phyloP scores from a whole-genome alignment of 2,113 vertebrate species.

The Monarcha castaneiventris region DNA sequence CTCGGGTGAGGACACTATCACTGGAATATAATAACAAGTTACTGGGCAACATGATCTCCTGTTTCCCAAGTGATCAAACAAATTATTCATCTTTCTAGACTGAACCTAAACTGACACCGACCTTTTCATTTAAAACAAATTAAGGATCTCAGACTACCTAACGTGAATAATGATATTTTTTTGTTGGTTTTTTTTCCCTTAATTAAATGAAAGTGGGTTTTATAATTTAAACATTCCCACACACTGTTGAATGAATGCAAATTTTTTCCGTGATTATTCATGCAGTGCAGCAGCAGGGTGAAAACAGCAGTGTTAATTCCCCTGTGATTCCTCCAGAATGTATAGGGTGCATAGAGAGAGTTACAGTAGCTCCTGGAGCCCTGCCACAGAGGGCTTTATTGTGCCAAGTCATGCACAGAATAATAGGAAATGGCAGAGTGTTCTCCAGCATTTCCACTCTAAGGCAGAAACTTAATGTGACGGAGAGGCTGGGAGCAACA shows the following conservation, averaged over 20 bases:
- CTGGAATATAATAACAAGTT: constrained; percentile 8
- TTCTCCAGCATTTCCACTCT: background rate
- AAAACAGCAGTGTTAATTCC: background rate
- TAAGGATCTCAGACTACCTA: background rate
- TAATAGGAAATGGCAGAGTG: background rate
- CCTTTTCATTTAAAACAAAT: constrained; percentile 26
- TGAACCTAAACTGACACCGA: background rate
- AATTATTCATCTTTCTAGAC: constrained; percentile 1
- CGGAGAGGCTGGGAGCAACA: background rate
- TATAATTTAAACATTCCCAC: constrained; percentile 12
- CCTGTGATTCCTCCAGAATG: background rate
- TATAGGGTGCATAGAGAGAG: background rate
- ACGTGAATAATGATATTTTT: background rate
- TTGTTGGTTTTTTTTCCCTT: background rate
- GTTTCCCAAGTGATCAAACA: constrained; percentile 1
- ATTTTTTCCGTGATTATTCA: background rate
- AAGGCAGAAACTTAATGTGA: background rate
- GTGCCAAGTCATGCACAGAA: background rate
- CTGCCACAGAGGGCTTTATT: background rate
- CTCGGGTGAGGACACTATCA: background rate
- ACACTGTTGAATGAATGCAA: background rate
- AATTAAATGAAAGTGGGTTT: constrained; percentile 3
- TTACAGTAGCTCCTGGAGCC: background rate
- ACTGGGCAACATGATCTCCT: background rate
- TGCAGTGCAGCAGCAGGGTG: background rate